Evolutionary conservation across 1,140 invertebrate species (phyloP).

Genomic region (Pentalonia nigronervosa): DNA sequence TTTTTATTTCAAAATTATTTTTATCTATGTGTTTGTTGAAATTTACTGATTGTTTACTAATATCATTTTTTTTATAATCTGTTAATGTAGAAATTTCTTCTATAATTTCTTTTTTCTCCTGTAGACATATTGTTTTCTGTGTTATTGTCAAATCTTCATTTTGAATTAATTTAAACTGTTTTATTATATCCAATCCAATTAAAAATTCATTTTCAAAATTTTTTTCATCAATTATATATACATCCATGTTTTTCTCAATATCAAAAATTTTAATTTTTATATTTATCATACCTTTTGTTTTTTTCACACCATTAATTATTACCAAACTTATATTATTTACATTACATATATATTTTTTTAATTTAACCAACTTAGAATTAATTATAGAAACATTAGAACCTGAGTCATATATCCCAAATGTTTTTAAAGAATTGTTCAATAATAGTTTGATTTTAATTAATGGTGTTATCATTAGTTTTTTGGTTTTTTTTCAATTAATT

Average conservation of each 20-base stretch:
- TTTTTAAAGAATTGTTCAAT: slow-evolving; percentile 37
- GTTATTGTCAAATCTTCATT: background rate
- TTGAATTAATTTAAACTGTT: background rate
- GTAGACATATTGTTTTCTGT: background rate
- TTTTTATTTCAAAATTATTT: background rate
- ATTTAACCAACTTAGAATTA: slow-evolving; percentile 45
- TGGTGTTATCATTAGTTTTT: slow-evolving; percentile 55
- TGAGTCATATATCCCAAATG: slow-evolving; percentile 50
- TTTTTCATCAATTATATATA: background rate
- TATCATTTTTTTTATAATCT: background rate
- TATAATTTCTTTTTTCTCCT: background rate
- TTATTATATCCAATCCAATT: background rate
- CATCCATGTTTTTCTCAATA: too few relatives aligned
- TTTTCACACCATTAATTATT: slow-evolving; percentile 50
- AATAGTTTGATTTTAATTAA: slow-evolving; percentile 49
- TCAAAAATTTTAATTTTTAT: background rate
- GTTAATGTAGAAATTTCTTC: background rate
- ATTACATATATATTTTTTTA: background rate
- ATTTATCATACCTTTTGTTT: too few relatives aligned
- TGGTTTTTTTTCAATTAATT: background rate
- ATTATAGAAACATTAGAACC: slow-evolving; percentile 58
- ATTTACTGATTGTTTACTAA: background rate
- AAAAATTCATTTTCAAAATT: background rate
- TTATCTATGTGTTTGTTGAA: background rate
- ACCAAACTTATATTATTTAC: slow-evolving; percentile 59